Evolutionary conservation across 2,888 invertebrate genomes (phyloP).

Genomic region (Drosophila meridiana): DNA sequence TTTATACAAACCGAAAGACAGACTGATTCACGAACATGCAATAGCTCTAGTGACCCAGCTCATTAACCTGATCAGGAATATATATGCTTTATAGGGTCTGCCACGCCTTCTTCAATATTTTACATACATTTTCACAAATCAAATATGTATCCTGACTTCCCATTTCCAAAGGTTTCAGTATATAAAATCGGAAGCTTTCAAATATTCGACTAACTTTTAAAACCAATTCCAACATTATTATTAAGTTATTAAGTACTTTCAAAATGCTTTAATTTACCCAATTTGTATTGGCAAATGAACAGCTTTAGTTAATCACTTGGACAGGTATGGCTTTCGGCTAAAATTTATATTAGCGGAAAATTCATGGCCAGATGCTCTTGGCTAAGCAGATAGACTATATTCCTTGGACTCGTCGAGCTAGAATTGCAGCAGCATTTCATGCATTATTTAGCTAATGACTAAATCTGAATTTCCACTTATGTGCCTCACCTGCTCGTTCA

Average conservation of each 20-base stretch:
- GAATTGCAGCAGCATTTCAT: background rate
- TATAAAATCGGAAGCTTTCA: too few species aligned
- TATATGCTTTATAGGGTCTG: too few species aligned
- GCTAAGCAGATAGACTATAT: background rate
- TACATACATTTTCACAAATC: too few species aligned
- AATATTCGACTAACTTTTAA: background rate
- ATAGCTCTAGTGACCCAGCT: too few species aligned
- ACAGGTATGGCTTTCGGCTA: background rate
- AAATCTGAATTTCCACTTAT: background rate
- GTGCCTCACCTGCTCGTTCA: background rate
- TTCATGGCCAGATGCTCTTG: background rate
- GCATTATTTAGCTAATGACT: constrained; percentile 2
- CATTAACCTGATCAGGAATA: too few species aligned
- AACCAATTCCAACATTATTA: background rate
- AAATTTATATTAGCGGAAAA: background rate
- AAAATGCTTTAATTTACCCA: background rate
- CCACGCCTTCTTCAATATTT: too few species aligned
- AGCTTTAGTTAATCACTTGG: background rate
- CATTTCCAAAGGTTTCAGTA: too few species aligned
- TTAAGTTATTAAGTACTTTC: background rate
- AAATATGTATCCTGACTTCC: too few species aligned
- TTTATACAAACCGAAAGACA: too few species aligned
- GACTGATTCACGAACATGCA: too few species aligned
- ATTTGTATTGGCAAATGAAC: background rate
- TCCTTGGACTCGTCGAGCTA: background rate